phyloP scores from a whole-genome alignment of 2,113 vertebrate genomes.

The Hippoglossus stenolepis region DNA sequence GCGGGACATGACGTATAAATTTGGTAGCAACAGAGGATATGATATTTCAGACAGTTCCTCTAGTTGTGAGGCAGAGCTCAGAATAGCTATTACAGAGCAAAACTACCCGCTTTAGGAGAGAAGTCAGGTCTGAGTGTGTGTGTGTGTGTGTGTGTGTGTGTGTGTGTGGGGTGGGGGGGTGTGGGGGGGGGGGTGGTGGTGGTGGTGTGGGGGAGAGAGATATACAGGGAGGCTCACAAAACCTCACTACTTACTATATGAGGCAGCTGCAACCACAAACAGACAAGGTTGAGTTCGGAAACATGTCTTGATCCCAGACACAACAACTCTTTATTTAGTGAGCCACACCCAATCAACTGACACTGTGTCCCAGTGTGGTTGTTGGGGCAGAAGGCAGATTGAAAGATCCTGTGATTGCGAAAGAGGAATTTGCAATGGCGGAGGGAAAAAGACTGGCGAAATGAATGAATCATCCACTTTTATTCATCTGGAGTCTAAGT shows the following conservation, averaged over 20 bases:
- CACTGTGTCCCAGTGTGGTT: conserved; percentile 59
- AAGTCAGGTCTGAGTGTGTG: neutral
- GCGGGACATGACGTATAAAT: neutral
- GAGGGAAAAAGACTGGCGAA: neutral
- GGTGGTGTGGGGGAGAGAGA: conserved; percentile 49
- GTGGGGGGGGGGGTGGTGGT: too few relatives aligned
- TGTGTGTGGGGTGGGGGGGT: neutral
- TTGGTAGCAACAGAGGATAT: neutral
- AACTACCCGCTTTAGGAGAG: neutral
- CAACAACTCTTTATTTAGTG: conserved; percentile 78
- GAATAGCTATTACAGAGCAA: neutral
- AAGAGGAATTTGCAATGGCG: conserved; percentile 8
- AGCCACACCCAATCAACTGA: conserved; percentile 74
- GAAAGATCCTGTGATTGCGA: conserved; percentile 26
- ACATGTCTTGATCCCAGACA: conserved; percentile 70
- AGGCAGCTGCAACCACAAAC: conserved; percentile 71
- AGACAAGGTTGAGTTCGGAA: conserved; percentile 76
- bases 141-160: too few relatives aligned
- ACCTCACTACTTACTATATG: conserved; percentile 56
- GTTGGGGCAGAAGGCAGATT: conserved; percentile 38
- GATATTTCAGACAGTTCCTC: neutral
- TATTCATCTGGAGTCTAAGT: neutral
- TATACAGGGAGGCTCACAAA: conserved; percentile 31
- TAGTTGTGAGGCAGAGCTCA: neutral
- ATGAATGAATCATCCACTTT: neutral